Percentiles rank a stretch among this genome's conserved stretches.
Conservation (phyloP, 2,113 vertebrate species). For the Chamaetylas fuelleborni region DNA sequence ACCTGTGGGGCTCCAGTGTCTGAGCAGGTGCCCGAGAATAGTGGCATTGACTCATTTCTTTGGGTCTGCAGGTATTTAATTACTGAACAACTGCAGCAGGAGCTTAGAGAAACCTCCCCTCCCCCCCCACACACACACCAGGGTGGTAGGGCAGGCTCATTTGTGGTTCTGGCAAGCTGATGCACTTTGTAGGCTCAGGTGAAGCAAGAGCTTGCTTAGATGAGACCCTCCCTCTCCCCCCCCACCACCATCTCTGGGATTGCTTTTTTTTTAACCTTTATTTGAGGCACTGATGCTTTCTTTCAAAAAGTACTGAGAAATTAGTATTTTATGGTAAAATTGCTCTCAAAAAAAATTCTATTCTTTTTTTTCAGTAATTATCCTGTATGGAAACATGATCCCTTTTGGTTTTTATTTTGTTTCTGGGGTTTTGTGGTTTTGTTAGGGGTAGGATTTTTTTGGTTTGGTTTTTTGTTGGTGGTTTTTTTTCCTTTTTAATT, state of each 20-base stretch:
- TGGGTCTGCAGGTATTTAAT: not conserved
- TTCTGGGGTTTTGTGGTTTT: not conserved
- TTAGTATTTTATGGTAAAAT: not conserved
- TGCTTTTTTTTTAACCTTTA: not conserved
- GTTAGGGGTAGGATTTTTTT: not conserved
- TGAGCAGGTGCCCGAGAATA: not conserved
- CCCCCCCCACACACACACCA: not conserved
- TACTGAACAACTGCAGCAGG: not conserved
- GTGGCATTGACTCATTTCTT: not conserved
- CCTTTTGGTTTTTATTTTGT: not conserved
- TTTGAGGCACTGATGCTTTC: not conserved
- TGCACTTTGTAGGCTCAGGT: not conserved
- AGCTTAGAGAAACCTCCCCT: not conserved
- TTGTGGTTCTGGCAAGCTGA: not conserved
- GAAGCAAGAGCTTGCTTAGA: not conserved
- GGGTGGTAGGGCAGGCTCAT: fast-evolving
- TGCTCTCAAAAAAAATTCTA: not conserved
- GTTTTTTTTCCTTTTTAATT: not conserved
- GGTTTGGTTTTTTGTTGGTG: not conserved
- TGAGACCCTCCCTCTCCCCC: not conserved
- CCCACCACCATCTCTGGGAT: not conserved
- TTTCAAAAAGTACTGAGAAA: not conserved
- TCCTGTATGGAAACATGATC: not conserved
- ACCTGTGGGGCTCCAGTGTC: not conserved
- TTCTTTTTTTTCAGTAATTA: not conserved